Percentiles rank a stretch among this genome's conserved stretches.
Conservation (phyloP, 2,797 vertebrate species). For the Halcyon badia region DNA sequence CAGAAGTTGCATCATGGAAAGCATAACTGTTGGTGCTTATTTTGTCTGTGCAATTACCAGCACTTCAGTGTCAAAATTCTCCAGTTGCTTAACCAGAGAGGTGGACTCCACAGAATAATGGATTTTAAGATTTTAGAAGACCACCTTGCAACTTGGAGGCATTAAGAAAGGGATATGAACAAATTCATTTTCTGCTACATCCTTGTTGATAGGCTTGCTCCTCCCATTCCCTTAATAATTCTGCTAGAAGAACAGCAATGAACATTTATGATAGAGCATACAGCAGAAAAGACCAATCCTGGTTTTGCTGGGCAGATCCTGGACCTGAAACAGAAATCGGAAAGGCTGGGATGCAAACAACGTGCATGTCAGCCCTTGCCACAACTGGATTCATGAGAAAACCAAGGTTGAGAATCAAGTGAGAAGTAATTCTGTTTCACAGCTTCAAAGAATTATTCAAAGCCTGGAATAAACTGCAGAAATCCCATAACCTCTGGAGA, state of each 20-base stretch:
- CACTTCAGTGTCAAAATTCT: background rate
- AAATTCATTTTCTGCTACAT: background rate
- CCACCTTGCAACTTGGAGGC: background rate
- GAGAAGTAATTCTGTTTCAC: background rate
- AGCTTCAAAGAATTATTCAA: background rate
- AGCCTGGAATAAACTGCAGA: background rate
- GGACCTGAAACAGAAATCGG: background rate
- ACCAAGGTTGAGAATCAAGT: background rate
- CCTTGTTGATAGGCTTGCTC: background rate
- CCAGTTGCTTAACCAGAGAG: background rate
- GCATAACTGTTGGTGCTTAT: background rate
- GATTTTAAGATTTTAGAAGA: background rate
- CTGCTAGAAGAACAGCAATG: background rate
- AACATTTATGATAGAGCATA: background rate
- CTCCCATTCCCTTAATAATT: background rate
- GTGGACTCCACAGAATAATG: background rate
- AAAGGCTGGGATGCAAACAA: background rate
- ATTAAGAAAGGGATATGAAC: background rate
- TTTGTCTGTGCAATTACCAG: background rate
- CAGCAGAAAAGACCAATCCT: background rate
- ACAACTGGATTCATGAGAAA: background rate
- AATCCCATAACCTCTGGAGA: background rate
- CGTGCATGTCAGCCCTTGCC: background rate
- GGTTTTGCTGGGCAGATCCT: background rate
- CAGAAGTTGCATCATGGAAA: background rate